Evolutionary conservation across 2,888 invertebrate species (phyloP), one percentile per base, ranked within the genome.

Genomic region (Polyommatus icarus): DNA sequence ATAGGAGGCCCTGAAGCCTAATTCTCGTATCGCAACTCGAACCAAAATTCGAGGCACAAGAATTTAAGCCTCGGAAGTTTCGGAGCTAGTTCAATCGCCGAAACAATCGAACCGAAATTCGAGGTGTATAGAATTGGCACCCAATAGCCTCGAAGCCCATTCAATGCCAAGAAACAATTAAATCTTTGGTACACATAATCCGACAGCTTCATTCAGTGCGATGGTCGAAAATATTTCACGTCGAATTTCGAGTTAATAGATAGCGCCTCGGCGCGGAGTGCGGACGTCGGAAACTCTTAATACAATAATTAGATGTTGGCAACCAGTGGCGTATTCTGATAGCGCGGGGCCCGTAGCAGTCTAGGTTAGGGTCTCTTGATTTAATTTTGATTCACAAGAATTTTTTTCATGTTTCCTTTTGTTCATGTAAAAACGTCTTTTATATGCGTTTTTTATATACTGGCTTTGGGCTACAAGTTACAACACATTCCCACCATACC

Each of bases 251-350:
- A 61, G 20, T 61, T 29, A 67, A 32, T 29, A 67, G 29, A 29
- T 59, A 24, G 61, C 10, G 29, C 29, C 61, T 59, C 59, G 24
- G 7, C 10, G 20, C 61, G 29, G 29, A 32, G 29, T 29, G 67
- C 67, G 20, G 67, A 67, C 67, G 67, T 67, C 67, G 57, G n/a
- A 18, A 59, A 46, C 24, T 57, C 24, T 40, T 72, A 76, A 78
- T 77, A 50, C 71, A 57, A 76, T 67, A 79, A 71, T 71, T 67
- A 76, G 76, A 76, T 76, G 29, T 71, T 61, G 15, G 71, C 46
- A 12, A 46, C 76, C 54, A 54, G 54, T 54, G 54, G 18, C 54
- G 54, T 54, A 5, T 18, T 54, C 1, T 4, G 54, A 5, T 18
- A 54, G 54, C 54, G 54, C 5, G 4, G 54, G 54, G 54, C 54